phyloP scores from a whole-genome alignment of 2,113 vertebrate genomes.

The Carassius gibelio region DNA sequence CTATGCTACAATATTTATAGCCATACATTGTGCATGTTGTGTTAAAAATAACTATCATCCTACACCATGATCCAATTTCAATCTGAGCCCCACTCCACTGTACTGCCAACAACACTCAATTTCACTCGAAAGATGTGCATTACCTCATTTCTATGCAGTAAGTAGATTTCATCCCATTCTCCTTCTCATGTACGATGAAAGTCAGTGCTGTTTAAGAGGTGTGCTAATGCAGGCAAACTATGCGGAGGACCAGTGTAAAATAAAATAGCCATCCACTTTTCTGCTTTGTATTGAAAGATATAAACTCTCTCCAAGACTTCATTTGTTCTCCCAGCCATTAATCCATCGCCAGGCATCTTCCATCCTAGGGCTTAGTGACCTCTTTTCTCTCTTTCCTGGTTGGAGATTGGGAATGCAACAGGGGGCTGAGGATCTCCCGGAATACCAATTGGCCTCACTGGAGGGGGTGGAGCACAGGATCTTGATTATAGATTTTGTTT shows the following conservation, averaged over 20 bases:
- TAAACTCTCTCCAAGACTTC: conserved; percentile 75
- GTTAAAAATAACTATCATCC: conserved; percentile 24
- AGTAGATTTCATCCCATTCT: conserved; percentile 48
- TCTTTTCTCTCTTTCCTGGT: conserved; percentile 77
- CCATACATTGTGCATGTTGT: background rate
- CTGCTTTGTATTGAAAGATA: conserved; percentile 76
- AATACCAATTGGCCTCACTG: conserved; percentile 80
- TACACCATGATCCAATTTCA: conserved; percentile 4
- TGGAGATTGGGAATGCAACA: conserved; percentile 77
- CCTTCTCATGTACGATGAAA: conserved; percentile 61
- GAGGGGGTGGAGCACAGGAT: conserved; percentile 73
- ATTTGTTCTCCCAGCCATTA: conserved; percentile 79
- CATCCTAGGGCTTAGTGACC: conserved; percentile 75
- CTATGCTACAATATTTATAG: background rate
- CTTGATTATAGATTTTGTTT: conserved; percentile 81
- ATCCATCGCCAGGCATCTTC: conserved; percentile 74
- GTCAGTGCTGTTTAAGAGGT: conserved; percentile 59
- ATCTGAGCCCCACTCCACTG: background rate
- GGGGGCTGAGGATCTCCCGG: conserved; percentile 74
- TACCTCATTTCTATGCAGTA: conserved; percentile 53
- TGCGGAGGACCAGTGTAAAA: conserved; percentile 67
- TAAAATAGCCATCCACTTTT: conserved; percentile 65
- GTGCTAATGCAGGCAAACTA: conserved; percentile 64
- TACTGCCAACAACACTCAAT: conserved; percentile 1
- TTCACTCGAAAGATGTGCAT: conserved; percentile 24